These are phyloP conservation scores for Caenorhabditis macrosperma DNA, from an alignment of 2,888 invertebrate species.

Conservation along the genomic window DNA sequence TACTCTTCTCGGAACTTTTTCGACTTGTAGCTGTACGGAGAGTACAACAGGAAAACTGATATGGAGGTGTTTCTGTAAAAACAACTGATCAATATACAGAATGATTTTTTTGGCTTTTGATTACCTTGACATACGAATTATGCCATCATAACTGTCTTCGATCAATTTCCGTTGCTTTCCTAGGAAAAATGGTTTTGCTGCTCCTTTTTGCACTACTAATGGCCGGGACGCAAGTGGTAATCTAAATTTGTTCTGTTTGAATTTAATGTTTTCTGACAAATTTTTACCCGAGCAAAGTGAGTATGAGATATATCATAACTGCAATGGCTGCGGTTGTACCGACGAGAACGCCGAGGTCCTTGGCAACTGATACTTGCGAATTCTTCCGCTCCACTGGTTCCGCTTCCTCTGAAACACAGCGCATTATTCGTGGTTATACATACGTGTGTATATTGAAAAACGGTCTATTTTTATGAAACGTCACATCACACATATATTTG, in stretches of 20 bases:
- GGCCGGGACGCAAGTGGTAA: slow-evolving; percentile 9
- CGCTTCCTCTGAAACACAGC: not conserved
- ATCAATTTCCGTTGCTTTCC: slow-evolving; percentile 38
- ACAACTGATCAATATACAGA: not conserved
- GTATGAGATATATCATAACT: slow-evolving; percentile 16
- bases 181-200: slow-evolving; percentile 45
- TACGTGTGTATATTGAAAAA: not conserved
- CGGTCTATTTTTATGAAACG: slow-evolving; percentile 40
- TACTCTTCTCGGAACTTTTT: slow-evolving; percentile 50
- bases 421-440: too few species aligned
- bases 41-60: slow-evolving; percentile 44
- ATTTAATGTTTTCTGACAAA: not conserved
- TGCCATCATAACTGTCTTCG: slow-evolving; percentile 51
- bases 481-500: slow-evolving; percentile 37
- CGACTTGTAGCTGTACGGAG: slow-evolving; percentile 50
- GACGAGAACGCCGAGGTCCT: slow-evolving; percentile 9
- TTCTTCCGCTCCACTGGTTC: not conserved
- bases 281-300: slow-evolving; percentile 31
- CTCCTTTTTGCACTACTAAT: slow-evolving; percentile 37
- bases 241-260: not conserved
- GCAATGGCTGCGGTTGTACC: not conserved
- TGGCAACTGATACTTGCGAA: not conserved
- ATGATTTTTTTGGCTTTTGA: not conserved
- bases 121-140: slow-evolving; percentile 16
- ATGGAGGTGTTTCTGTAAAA: slow-evolving; percentile 34